Percentiles rank a stretch among this genome's conserved stretches.
These are phyloP conservation scores for Styela plicata DNA, from an alignment of 23 tunicate species.

Conservation along the genomic window DNA sequence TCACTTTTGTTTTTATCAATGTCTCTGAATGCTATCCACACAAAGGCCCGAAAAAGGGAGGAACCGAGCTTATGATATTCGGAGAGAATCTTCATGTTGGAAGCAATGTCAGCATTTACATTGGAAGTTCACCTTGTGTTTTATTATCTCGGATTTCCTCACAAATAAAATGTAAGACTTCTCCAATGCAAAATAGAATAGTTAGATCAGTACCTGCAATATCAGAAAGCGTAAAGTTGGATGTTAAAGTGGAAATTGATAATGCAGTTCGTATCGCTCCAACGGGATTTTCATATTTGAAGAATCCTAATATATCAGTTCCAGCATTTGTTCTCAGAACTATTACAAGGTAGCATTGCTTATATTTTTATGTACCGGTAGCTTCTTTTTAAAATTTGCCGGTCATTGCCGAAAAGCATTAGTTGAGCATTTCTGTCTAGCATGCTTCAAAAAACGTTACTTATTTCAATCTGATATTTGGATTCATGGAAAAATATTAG, in stretches of 20 bases:
- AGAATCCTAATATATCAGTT: slow-evolving; percentile 21
- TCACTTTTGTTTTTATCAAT: slow-evolving; percentile 15
- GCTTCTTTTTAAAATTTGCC: too few species aligned
- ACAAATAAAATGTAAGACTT: neutral
- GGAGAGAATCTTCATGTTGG: slow-evolving; percentile 54
- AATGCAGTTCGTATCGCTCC: neutral
- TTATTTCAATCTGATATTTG: too few species aligned
- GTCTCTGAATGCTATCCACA: neutral
- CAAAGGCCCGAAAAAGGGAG: slow-evolving; percentile 52
- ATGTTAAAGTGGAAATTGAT: slow-evolving; percentile 48
- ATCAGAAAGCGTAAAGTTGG: neutral
- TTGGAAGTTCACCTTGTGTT: slow-evolving; percentile 34
- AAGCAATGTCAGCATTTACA: slow-evolving; percentile 12
- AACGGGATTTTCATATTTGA: slow-evolving; percentile 21
- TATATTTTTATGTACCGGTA: too few species aligned
- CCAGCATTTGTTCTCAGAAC: neutral
- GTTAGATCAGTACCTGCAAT: neutral
- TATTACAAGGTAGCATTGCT: neutral
- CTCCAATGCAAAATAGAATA: neutral
- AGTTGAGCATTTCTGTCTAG: too few species aligned
- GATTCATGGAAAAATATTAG: too few species aligned
- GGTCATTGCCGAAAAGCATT: too few species aligned
- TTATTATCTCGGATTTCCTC: neutral
- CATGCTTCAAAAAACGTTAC: too few species aligned
- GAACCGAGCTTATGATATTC: slow-evolving; percentile 26